Conservation (phyloP, 2,113 vertebrate species). For the Grus americana region DNA sequence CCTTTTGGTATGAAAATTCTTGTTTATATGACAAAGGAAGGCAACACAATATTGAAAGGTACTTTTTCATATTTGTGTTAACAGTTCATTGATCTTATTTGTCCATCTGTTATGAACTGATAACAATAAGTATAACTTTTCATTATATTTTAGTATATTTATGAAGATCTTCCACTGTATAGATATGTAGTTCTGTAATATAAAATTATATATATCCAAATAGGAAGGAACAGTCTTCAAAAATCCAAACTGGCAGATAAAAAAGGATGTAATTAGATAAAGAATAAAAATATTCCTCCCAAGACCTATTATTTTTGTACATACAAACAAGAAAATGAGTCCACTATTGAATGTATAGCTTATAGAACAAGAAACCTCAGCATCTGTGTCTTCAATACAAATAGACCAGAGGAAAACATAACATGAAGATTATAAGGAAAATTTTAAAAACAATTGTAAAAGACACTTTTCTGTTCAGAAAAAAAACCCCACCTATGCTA, state of each 20-base stretch:
- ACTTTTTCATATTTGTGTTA: not conserved
- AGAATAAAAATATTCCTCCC: not conserved
- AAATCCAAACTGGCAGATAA: not conserved
- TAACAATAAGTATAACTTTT: not conserved
- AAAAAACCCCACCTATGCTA: not conserved
- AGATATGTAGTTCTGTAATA: not conserved
- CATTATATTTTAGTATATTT: not conserved
- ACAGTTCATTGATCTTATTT: not conserved
- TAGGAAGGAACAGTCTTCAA: not conserved
- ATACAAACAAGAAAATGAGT: not conserved
- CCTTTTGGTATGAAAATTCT: not conserved
- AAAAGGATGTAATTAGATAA: not conserved
- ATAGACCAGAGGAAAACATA: not conserved
- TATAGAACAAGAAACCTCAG: not conserved
- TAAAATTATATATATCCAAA: not conserved
- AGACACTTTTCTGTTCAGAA: not conserved
- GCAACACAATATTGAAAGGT: not conserved
- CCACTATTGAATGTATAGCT: not conserved
- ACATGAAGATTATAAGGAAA: not conserved
- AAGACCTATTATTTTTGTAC: not conserved
- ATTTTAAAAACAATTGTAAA: not conserved
- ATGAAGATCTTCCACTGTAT: not conserved
- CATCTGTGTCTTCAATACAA: not conserved
- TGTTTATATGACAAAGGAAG: not conserved
- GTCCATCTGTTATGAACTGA: not conserved